Evolutionary conservation across 2,113 vertebrate genomes (phyloP), one percentile per base, ranked within the genome.

Genomic region (Amphiprion ocellaris): DNA sequence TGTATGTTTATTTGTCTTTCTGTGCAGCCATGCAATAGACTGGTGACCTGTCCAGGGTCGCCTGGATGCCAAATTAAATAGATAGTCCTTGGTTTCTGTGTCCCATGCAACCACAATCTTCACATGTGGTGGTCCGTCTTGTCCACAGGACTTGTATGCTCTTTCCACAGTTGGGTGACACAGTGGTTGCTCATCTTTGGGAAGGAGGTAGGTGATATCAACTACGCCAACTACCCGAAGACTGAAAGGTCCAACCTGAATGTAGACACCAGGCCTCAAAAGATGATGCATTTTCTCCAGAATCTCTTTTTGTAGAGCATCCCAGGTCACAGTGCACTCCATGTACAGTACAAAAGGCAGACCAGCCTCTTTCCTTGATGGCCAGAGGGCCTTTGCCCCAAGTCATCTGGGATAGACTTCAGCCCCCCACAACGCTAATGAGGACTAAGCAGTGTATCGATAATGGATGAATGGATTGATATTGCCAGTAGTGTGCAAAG

Each of bases 91-190:
- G 58, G 97, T 99, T 90, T 99, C 98, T 89, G 97, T 97, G 95
- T 99, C 98, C 98, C 98, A 99, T 83, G 99, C 98, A 3, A 99
- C 97, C 54, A 99, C 97, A 68, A 99, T 94, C 90, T 99, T 99
- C 90, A 99, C 96, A 59, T 99, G 98, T 67, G 97, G 95, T 0
- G 97, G 96, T n/a, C 98, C 97, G 5, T 98, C 98, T 69, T 96
- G 96, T 81, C 98, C 97, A 85, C 97, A 99, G 1, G 97, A 99
- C 80, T 99, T 99, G 91, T 97, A 94, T 3, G 96, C 95, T 94
- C 98, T 96, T 91, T 99, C 98, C 79, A 99, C 98, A 0, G 97
- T 97, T 0, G 97, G 96, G 79, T 99, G 97, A 92, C 97, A 97
- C 77, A 99, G 94, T 39, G 98, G 98, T 74, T 96, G 90, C 77